A percentile compares a stretch with the other conserved stretches of the same genome.
These are phyloP conservation scores for Ctenoplectra terminalis DNA, from an alignment of 1,140 invertebrate species.

Conservation along the genomic window DNA sequence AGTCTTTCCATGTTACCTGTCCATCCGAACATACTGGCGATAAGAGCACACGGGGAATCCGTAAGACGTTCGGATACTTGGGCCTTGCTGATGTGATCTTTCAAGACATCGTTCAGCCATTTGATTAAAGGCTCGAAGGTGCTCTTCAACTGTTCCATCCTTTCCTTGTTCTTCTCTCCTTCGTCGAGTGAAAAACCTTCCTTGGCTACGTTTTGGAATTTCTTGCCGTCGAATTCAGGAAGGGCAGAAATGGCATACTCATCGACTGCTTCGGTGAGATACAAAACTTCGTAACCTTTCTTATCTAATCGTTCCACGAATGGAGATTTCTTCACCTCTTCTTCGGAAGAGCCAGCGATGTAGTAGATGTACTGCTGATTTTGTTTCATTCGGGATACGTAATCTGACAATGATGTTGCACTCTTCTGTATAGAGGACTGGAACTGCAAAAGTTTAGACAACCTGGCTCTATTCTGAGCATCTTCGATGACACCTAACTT, in stretches of 20 bases:
- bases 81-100: conserved; percentile 93
- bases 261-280: conserved; percentile 98
- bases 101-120: conserved; percentile 95
- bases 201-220: conserved; percentile 99
- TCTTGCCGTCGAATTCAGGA: conserved; percentile 99
- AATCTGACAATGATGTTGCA: conserved; percentile 91
- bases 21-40: conserved; percentile 98
- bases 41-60: conserved; percentile 97
- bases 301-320: conserved; percentile 97
- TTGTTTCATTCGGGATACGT: conserved; percentile 98
- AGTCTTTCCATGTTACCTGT: conserved; percentile 99
- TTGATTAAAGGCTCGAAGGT: conserved; percentile 95
- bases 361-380: conserved; percentile 98
- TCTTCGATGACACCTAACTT: conserved; percentile 99
- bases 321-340: conserved; percentile 96
- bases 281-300: conserved; percentile 98
- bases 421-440: conserved; percentile 90
- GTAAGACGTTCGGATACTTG: conserved; percentile 95
- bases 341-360: conserved; percentile 94
- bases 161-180: conserved; percentile 92
- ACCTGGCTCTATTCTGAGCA: conserved; percentile 95
- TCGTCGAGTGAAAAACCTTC: conserved; percentile 96
- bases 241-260: conserved; percentile 98
- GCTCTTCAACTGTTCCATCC: conserved; percentile 90
- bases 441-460: conserved; percentile 98